Evolutionary conservation across 2,888 invertebrate genomes (phyloP).

Genomic region (Dasysyrphus tricinctus): DNA sequence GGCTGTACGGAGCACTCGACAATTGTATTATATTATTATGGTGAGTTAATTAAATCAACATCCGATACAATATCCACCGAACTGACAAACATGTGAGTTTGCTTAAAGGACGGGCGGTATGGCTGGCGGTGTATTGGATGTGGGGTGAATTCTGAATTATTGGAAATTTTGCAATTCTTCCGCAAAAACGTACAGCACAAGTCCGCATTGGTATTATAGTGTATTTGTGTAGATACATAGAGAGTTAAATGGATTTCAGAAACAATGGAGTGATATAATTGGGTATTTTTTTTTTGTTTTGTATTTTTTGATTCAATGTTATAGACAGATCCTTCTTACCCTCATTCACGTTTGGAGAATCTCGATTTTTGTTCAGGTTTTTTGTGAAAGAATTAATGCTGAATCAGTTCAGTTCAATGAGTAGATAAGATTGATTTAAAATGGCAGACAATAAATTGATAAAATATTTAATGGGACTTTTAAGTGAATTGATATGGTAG

Average conservation of each 20-base stretch:
- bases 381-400: constrained; percentile 46
- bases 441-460: constrained; percentile 78
- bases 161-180: constrained; percentile 47
- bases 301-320: neutral
- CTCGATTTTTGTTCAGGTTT: too few species aligned
- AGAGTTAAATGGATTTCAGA: constrained; percentile 61
- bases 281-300: constrained; percentile 41
- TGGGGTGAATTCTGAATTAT: constrained; percentile 40
- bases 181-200: neutral
- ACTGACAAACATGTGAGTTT: constrained; percentile 56
- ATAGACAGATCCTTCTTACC: constrained; percentile 31
- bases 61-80: constrained; percentile 42
- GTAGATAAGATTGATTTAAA: constrained; percentile 68
- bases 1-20: constrained; percentile 32
- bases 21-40: constrained; percentile 56
- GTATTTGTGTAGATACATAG: constrained; percentile 12
- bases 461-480: constrained; percentile 77
- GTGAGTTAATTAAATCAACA: constrained; percentile 72
- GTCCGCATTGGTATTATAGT: constrained; percentile 1
- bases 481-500: constrained; percentile 57
- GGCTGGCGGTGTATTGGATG: neutral
- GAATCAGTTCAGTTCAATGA: constrained; percentile 66
- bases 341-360: constrained; percentile 8
- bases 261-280: constrained; percentile 70
- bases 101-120: constrained; percentile 24